Base-by-base conservation (phyloP, 2,797 vertebrate genomes). In the Luscinia luscinia region DNA sequence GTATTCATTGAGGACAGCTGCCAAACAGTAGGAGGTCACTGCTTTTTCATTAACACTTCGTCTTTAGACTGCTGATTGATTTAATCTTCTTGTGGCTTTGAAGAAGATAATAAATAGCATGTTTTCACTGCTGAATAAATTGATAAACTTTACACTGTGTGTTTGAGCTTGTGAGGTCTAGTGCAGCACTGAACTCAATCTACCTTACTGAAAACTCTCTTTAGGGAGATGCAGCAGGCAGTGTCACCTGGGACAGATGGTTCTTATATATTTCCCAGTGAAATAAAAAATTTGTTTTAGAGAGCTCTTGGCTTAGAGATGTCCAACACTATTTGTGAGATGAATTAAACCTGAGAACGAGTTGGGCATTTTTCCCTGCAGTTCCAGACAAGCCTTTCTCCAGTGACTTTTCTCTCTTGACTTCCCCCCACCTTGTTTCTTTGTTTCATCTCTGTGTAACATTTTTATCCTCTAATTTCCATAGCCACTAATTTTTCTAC, bases 21-120 rank as follows among this genome's bases (percentile, higher is more conserved):
- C 67, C 88, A 89, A 67, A 52, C 55, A 86, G 69, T 55, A 76
- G 67, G 84, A 63, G n/a, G 48, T 81, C 78, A 24, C 54, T 87
- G 63, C 64, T 61, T 80, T 95, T 90, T 74, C 92, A 90, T 87
- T 95, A 92, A 64, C 72, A 30, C 78, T 87, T 92, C 2, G 0
- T 84, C 74, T 89, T 87, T 63, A 76, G 59, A 23, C 61, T 70
- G 66, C 58, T 80, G 75, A 73, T 87, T 67, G 70, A 83, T 86
- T 83, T 87, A 45, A 90, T 94, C 54, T 84, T 75, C 48, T 75
- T 79, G 28, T 74, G 78, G 49, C 64, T 96, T 82, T 90, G 74
- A 89, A 86, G 78, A 82, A 75, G 38, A 41, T 87, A 70, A 68
- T 80, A 84, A 92, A 85, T 57, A 69, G 26, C 27, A 4, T 51